Evolutionary conservation across 2,113 vertebrate genomes (phyloP), one percentile per base, ranked within the genome.

Genomic region (Cyanoramphus novaezelandiae): DNA sequence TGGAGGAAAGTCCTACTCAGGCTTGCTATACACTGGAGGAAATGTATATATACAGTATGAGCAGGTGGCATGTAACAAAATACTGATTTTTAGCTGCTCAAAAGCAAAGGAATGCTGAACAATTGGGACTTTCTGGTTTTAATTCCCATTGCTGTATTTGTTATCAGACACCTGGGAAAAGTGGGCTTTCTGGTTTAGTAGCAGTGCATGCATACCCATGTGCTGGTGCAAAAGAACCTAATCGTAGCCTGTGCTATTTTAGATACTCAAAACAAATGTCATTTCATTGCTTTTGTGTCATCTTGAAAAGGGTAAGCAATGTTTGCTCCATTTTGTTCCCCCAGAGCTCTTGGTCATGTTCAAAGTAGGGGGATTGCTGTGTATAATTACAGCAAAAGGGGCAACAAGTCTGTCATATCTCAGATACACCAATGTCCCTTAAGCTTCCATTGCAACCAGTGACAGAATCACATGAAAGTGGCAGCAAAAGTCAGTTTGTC

Each of bases 131-230:
- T 65, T 50, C 50, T 78, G 82, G 43, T 11, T 77, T 78, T 64
- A 76, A 88, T 88, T 90, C 70, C 62, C 52, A 63, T 18, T 47
- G 84, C 80, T 29, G 3, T 25, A 4, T 86, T 77, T 90, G 63
- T 63, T 55, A 7, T 8, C 76, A 57, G 86, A 49, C 76, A 46
- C 80, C 64, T 50, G 81, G 49, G 83, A 13, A 35, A 71, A 67
- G 75, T 20, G 53, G 78, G 92, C 6, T 90, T 90, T 87, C 67
- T 69, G 87, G 49, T 93, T 91, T 15, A 41, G 81, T 44, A 43
- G 27, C 74, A 78, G 76, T 3, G 82, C 67, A 23, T 7, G 39
- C 60, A n/a, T 13, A 7, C n/a, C 65, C 83, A 3, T 2, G 29
- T 29, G 0, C n/a, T 82, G 65, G 83, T 19, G 83, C 57, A 49